Conservation (phyloP, 2,113 vertebrate species). For the Gila orcuttii region DNA sequence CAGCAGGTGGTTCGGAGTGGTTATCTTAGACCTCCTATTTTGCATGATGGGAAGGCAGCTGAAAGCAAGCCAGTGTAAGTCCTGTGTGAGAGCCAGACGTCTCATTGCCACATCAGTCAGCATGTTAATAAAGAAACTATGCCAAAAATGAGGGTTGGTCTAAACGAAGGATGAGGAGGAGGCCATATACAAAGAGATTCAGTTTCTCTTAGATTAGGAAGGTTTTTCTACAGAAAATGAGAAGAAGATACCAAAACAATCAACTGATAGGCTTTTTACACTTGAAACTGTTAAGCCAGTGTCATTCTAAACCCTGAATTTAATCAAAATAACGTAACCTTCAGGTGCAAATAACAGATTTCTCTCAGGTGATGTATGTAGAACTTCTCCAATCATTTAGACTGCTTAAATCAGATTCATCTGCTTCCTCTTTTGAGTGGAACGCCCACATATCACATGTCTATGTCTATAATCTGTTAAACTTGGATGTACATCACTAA, state of each 20-base stretch:
- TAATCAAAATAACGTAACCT: no score
- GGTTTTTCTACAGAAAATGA: neutral
- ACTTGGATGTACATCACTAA: neutral
- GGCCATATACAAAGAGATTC: slow-evolving; percentile 1
- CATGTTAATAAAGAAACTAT: slow-evolving; percentile 59
- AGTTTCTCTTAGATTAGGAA: neutral
- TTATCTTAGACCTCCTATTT: slow-evolving; percentile 25
- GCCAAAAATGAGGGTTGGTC: slow-evolving; percentile 43
- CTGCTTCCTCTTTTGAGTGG: no score
- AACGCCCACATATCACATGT: neutral
- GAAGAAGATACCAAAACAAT: neutral
- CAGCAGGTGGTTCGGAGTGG: slow-evolving; percentile 9
- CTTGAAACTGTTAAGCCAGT: neutral
- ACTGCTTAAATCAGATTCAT: neutral
- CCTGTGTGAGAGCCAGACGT: slow-evolving; percentile 33
- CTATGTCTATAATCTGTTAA: neutral
- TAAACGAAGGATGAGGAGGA: slow-evolving; percentile 9
- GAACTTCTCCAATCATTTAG: neutral
- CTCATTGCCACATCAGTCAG: slow-evolving; percentile 49
- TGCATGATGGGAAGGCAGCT: slow-evolving; percentile 30
- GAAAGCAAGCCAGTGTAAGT: slow-evolving; percentile 13
- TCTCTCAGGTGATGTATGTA: neutral
- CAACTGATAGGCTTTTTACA: neutral
- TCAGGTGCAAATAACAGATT: neutral
- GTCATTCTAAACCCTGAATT: neutral